Conservation (phyloP, 2,888 invertebrate species). For the Busseola fusca region DNA sequence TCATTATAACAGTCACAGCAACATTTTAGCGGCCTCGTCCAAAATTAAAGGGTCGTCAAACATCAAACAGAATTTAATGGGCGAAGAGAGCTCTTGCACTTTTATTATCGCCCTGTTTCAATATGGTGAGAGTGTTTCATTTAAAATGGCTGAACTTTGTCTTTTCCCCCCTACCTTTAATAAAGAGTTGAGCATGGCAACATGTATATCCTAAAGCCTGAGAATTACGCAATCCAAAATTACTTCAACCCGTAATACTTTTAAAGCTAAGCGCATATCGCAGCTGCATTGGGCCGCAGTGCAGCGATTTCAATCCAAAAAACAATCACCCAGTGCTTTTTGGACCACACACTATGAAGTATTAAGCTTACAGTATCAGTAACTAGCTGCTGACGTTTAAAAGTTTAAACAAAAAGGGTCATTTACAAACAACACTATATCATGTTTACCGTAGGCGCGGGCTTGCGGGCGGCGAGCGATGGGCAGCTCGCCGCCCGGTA, state of each 20-base stretch:
- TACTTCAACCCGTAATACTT: background rate
- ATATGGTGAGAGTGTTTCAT: constrained; percentile 29
- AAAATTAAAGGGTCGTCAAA: constrained; percentile 50
- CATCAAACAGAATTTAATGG: constrained; percentile 50
- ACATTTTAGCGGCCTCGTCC: constrained; percentile 38
- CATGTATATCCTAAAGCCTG: background rate
- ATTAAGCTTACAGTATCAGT: no score
- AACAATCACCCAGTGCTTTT: no score
- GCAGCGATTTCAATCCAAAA: no score
- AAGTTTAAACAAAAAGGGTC: no score
- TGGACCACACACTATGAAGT: no score
- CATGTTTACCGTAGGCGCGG: no score
- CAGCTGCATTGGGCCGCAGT: no score
- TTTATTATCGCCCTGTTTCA: constrained; percentile 38
- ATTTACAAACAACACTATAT: no score
- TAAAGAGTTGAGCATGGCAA: background rate
- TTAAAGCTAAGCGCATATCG: background rate
- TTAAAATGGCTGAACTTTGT: constrained; percentile 27
- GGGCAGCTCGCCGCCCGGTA: no score
- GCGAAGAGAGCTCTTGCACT: constrained; percentile 39
- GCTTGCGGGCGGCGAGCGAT: no score
- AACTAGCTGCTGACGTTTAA: no score
- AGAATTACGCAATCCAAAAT: background rate
- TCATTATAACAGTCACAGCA: constrained; percentile 1
- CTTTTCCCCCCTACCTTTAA: background rate